These are phyloP conservation scores for Reticulitermes speratus DNA, from an alignment of 1,140 invertebrate species.

Conservation along the genomic window DNA sequence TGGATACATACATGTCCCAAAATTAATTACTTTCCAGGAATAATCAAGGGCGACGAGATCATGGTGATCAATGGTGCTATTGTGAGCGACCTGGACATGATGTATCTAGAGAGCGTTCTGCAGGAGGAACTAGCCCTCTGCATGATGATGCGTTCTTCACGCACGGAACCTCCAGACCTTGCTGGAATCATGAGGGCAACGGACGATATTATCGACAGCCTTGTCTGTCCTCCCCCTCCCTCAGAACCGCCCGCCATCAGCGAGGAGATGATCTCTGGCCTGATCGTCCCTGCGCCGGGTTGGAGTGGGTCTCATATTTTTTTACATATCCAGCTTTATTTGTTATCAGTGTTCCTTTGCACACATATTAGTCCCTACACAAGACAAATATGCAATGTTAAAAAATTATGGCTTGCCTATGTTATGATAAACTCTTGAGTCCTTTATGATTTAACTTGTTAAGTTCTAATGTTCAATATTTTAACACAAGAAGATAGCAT, in stretches of 20 bases:
- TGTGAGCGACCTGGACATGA: conserved; percentile 98
- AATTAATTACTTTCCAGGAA: conserved; percentile 59
- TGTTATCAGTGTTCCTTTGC: not conserved
- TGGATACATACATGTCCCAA: too few relatives aligned
- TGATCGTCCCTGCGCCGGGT: conserved; percentile 93
- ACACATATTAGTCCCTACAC: too few relatives aligned
- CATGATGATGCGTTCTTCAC: conserved; percentile 96
- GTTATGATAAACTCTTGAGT: too few relatives aligned
- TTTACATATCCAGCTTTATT: not conserved
- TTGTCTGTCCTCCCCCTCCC: conserved; percentile 94
- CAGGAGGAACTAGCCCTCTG: conserved; percentile 94
- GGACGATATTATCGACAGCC: conserved; percentile 91
- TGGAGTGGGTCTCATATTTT: conserved; percentile 69
- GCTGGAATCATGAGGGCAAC: conserved; percentile 78
- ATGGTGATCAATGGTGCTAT: conserved; percentile 98
- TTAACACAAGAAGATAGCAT: too few relatives aligned
- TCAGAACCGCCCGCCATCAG: conserved; percentile 88
- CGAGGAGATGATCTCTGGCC: conserved; percentile 92
- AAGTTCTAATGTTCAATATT: too few relatives aligned
- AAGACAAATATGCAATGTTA: too few relatives aligned
- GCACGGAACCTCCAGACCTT: conserved; percentile 88
- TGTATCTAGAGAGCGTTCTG: conserved; percentile 94
- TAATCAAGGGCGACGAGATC: conserved; percentile 96
- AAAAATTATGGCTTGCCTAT: too few relatives aligned
- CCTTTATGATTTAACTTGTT: too few relatives aligned